Conservation (phyloP, 2,113 vertebrate genomes). For the Drymodes brunneopygia region DNA sequence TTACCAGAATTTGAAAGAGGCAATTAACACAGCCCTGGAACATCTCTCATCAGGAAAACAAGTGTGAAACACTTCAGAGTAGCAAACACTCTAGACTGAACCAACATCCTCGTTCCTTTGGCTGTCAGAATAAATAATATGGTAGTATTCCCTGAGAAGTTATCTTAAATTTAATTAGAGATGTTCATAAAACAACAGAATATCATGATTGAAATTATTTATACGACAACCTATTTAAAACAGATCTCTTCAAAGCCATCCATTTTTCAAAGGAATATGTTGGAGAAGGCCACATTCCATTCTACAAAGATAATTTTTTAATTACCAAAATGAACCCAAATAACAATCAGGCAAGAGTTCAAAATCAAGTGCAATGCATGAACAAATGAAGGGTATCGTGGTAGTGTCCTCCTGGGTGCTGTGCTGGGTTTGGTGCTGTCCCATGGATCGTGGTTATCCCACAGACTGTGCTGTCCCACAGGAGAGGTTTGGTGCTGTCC, state of each 20-base stretch:
- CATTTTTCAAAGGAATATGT: constrained; percentile 43
- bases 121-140: constrained; percentile 24
- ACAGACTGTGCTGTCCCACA: too few relatives aligned
- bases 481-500: too few relatives aligned
- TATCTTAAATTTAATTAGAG: constrained; percentile 42
- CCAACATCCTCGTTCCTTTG: background rate
- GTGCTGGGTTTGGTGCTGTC: background rate
- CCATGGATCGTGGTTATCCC: background rate
- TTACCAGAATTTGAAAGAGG: constrained; percentile 62
- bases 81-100: background rate
- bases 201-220: constrained; percentile 53
- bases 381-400: fast-evolving
- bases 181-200: constrained; percentile 54
- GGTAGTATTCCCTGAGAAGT: constrained; percentile 17
- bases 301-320: background rate
- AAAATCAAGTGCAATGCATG: fast-evolving
- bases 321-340: background rate
- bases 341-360: background rate
- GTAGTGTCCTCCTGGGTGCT: background rate
- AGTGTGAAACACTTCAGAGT: constrained; percentile 1
- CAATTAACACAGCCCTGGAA: constrained; percentile 75
- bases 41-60: constrained; percentile 8
- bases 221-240: constrained; percentile 55
- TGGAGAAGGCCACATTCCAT: constrained; percentile 23
- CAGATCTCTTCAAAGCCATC: constrained; percentile 38